Conservation (phyloP, 1,140 invertebrate species). For the Oscheius sp. region DNA sequence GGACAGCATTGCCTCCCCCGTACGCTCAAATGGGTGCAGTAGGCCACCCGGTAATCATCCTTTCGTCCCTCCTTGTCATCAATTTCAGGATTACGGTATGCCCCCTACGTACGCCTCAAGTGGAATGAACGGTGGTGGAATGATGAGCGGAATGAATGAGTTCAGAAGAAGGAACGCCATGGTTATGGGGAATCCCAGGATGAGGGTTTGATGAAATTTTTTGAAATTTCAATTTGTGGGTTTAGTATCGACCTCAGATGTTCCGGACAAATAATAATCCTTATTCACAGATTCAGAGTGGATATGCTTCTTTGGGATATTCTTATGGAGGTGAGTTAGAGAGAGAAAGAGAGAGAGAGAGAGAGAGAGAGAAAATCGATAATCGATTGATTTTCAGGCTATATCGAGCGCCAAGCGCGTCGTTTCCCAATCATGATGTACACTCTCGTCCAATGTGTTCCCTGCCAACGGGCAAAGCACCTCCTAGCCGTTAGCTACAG, state of each 20-base stretch:
- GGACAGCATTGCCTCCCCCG: not conserved
- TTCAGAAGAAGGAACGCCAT: not conserved
- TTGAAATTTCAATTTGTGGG: no score
- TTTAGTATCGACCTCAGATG: not conserved
- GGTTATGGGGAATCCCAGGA: not conserved
- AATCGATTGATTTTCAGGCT: not conserved
- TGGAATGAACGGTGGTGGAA: no score
- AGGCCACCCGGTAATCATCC: not conserved
- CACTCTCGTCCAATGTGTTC: constrained; percentile 39
- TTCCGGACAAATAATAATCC: not conserved
- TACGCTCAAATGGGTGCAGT: not conserved
- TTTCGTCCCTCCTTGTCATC: no score
- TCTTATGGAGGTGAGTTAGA: not conserved
- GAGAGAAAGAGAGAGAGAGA: not conserved
- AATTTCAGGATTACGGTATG: no score
- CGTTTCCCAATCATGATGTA: constrained; percentile 41
- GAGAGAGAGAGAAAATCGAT: no score
- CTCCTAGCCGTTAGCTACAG: constrained; percentile 33
- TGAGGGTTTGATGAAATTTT: no score
- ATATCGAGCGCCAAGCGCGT: constrained; percentile 33
- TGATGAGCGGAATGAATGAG: not conserved
- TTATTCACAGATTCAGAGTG: not conserved
- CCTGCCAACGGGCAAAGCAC: constrained; percentile 40
- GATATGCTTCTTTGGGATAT: constrained; percentile 1
- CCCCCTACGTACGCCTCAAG: no score